Evolutionary conservation across 2,797 vertebrate genomes (phyloP).

Genomic region (Arctocebus calabarensis): DNA sequence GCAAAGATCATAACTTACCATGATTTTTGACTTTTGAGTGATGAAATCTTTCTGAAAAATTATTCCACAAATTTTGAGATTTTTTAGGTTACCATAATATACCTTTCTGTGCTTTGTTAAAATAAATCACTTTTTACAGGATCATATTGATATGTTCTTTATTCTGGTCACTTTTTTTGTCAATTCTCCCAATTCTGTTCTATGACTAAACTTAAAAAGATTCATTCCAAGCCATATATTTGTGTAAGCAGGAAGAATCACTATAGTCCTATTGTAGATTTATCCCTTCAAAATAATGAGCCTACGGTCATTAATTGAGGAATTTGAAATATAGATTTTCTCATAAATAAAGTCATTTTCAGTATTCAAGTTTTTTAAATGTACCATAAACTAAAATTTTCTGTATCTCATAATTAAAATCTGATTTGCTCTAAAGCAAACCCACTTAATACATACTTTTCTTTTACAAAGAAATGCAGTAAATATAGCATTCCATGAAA

Average conservation of each 20-base stretch:
- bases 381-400: not conserved
- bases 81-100: conserved; percentile 20
- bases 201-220: not conserved
- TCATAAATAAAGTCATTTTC: not conserved
- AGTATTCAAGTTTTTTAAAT: conserved; percentile 27
- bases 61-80: conserved; percentile 72
- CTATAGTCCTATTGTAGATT: not conserved
- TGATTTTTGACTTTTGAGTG: conserved; percentile 70
- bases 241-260: not conserved
- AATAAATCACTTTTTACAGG: conserved; percentile 54
- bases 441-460: not conserved
- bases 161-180: conserved; percentile 65
- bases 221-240: not conserved
- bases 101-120: conserved; percentile 69
- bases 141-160: conserved; percentile 43
- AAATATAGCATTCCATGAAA: not conserved
- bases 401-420: conserved; percentile 16
- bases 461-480: not conserved
- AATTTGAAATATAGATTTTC: not conserved
- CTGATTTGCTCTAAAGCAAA: conserved; percentile 21
- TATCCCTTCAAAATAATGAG: conserved; percentile 30
- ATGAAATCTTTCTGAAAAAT: conserved; percentile 73
- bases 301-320: conserved; percentile 33
- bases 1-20: conserved; percentile 74
- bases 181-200: conserved; percentile 61